Conservation (phyloP, 2,113 vertebrate genomes). For the Trachemys scripta region DNA sequence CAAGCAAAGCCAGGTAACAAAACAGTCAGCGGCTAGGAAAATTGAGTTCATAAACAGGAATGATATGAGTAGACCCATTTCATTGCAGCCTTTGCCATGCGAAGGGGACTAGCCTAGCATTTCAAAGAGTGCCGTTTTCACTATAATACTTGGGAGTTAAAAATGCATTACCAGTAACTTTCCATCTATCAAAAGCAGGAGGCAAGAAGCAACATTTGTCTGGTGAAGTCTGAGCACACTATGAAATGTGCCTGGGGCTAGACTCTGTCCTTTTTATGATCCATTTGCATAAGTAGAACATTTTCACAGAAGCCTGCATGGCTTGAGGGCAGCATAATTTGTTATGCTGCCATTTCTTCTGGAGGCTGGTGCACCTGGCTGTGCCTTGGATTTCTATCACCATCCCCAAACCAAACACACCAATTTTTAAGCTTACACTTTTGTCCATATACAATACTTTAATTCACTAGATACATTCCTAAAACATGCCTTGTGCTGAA, state of each 20-base stretch:
- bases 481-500: neutral
- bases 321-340: slow-evolving; percentile 13
- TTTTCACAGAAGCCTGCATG: slow-evolving; percentile 51
- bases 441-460: neutral
- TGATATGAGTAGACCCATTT: neutral
- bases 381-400: neutral
- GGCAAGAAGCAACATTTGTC: slow-evolving; percentile 50
- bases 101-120: slow-evolving; percentile 41
- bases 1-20: neutral
- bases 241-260: slow-evolving; percentile 58
- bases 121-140: slow-evolving; percentile 29
- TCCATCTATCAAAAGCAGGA: slow-evolving; percentile 41
- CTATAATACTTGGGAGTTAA: slow-evolving; percentile 57
- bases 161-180: slow-evolving; percentile 55
- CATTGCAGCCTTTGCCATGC: slow-evolving; percentile 32
- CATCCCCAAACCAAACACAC: neutral
- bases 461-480: neutral
- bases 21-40: slow-evolving; percentile 40
- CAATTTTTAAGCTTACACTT: neutral
- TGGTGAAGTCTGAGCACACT: slow-evolving; percentile 63
- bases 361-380: neutral
- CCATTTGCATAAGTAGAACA: slow-evolving; percentile 63
- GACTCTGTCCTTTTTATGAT: slow-evolving; percentile 57
- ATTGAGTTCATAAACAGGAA: neutral
- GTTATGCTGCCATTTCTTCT: neutral